These are phyloP conservation scores for Epinephelus awoara DNA, from an alignment of 2,797 vertebrate genomes.

Conservation along the genomic window DNA sequence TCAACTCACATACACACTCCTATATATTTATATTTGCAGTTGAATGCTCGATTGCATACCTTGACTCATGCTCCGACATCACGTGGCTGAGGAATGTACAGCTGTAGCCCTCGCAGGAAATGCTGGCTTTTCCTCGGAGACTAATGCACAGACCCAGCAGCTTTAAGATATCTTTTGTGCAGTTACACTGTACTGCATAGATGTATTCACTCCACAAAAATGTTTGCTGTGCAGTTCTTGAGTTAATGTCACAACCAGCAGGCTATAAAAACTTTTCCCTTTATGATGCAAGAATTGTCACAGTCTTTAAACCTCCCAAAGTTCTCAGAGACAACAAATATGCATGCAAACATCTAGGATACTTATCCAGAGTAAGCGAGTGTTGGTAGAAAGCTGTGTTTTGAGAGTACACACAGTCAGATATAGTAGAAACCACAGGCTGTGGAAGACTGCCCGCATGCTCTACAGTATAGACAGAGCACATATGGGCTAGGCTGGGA, in stretches of 20 bases:
- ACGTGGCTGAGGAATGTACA: slow-evolving; percentile 57
- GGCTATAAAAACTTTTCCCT: slow-evolving; percentile 15
- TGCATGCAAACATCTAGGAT: not conserved
- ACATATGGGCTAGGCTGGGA: not conserved
- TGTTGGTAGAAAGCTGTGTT: slow-evolving; percentile 5
- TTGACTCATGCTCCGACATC: slow-evolving; percentile 30
- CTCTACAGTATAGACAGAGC: slow-evolving; percentile 10
- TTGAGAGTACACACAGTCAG: not conserved
- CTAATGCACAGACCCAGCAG: not conserved
- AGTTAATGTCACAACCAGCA: not conserved
- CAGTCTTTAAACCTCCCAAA: not conserved
- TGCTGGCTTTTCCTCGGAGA: slow-evolving; percentile 20
- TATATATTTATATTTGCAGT: not conserved
- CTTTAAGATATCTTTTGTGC: not conserved
- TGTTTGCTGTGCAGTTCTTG: not conserved
- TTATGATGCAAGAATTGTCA: not conserved
- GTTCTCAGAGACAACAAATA: slow-evolving; percentile 2
- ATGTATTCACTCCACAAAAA: not conserved
- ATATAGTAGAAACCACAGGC: slow-evolving; percentile 11
- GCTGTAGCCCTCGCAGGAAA: slow-evolving; percentile 21
- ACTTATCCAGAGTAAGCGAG: not conserved
- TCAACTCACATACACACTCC: not conserved
- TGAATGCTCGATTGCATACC: not conserved
- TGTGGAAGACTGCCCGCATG: not conserved
- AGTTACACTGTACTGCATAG: not conserved